Percentiles rank a stretch among this genome's conserved stretches.
Evolutionary conservation across 1,140 invertebrate species (phyloP).

Genomic region (Drosophila setifemur): DNA sequence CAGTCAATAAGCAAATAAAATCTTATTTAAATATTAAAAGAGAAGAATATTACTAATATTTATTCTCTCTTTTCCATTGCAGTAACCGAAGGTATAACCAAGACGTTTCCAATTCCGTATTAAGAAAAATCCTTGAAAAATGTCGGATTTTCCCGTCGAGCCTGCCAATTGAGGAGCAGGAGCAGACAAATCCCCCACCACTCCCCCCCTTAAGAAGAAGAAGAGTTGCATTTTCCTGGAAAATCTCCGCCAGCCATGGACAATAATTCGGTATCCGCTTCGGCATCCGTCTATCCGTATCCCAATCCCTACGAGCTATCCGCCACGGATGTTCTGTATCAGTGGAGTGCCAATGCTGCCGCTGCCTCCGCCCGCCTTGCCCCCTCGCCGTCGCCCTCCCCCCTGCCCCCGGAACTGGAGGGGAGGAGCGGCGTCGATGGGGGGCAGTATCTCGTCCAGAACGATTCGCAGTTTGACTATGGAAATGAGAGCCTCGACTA

Average conservation of each 20-base stretch:
- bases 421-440: neutral
- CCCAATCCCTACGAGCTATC: conserved; percentile 27
- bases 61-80: too few species aligned
- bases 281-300: neutral
- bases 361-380: conserved; percentile 34
- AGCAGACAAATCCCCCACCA: too few species aligned
- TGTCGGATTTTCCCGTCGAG: neutral
- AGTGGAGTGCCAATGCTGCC: conserved; percentile 36
- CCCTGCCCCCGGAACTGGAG: neutral
- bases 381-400: conserved; percentile 10
- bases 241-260: too few species aligned
- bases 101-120: too few species aligned
- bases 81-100: too few species aligned
- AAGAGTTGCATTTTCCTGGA: too few species aligned
- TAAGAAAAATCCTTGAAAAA: neutral
- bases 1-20: too few species aligned
- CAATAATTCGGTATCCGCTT: conserved; percentile 29
- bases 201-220: too few species aligned
- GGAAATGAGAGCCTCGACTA: conserved; percentile 57
- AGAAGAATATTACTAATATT: too few species aligned
- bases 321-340: conserved; percentile 54
- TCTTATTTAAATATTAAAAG: too few species aligned
- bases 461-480: conserved; percentile 56
- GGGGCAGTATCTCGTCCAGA: conserved; percentile 1
- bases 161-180: neutral